A percentile compares a stretch with the other conserved stretches of the same genome.
These are phyloP conservation scores for Hypomecis atomaria DNA, from an alignment of 2,888 invertebrate species.

Conservation along the genomic window DNA sequence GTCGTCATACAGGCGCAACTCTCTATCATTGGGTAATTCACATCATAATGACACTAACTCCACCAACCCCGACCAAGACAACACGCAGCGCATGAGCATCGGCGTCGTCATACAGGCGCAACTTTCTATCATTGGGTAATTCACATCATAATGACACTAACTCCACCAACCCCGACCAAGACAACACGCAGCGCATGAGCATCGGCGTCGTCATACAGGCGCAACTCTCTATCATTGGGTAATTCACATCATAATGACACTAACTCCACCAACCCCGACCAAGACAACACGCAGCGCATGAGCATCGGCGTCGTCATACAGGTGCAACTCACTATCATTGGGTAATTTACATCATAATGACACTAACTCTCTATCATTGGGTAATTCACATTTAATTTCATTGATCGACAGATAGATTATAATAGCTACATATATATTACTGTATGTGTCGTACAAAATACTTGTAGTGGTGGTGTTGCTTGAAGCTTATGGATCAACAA, in stretches of 20 bases:
- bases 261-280: too few relatives aligned
- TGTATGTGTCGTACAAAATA: too few relatives aligned
- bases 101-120: conserved; percentile 86
- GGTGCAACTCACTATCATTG: conserved; percentile 89
- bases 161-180: too few relatives aligned
- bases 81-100: too few relatives aligned
- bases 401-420: too few relatives aligned
- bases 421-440: too few relatives aligned
- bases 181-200: too few relatives aligned
- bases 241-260: conserved; percentile 47
- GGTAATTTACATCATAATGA: conserved; percentile 73
- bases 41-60: background rate
- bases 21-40: conserved; percentile 87
- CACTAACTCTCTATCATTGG: conserved; percentile 85
- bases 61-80: too few relatives aligned
- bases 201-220: conserved; percentile 83
- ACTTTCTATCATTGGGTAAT: conserved; percentile 89
- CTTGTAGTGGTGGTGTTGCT: too few relatives aligned
- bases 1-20: conserved; percentile 88
- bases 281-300: too few relatives aligned
- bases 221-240: conserved; percentile 89
- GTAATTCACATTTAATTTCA: conserved; percentile 65
- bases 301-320: conserved; percentile 71
- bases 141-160: conserved; percentile 7
- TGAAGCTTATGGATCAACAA: too few relatives aligned